Conservation (phyloP, 1,140 invertebrate genomes). For the Atopsyche davidsoni region DNA sequence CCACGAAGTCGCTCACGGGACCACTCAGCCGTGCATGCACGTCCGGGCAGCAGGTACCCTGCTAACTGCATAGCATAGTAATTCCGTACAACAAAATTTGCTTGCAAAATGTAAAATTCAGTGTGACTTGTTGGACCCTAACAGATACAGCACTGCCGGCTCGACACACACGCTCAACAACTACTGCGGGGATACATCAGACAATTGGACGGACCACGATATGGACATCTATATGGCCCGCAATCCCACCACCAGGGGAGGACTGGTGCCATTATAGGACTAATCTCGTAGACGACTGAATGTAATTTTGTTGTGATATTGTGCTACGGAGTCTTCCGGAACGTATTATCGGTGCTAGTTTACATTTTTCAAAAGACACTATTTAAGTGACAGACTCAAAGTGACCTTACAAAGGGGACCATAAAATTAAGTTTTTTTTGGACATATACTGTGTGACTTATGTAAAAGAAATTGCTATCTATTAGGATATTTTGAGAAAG, state of each 20-base stretch:
- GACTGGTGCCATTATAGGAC: slow-evolving; percentile 72
- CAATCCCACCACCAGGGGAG: slow-evolving; percentile 79
- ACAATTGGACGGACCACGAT: slow-evolving; percentile 93
- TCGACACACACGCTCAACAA: slow-evolving; percentile 76
- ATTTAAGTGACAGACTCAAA: not conserved
- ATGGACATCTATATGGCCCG: slow-evolving; percentile 92
- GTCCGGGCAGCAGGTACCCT: slow-evolving; percentile 49
- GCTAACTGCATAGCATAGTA: slow-evolving; percentile 31
- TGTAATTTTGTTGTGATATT: not conserved
- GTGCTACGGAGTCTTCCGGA: not conserved
- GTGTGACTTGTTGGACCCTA: slow-evolving; percentile 30
- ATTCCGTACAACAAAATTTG: slow-evolving; percentile 3
- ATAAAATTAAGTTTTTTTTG: too few relatives aligned
- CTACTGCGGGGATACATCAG: slow-evolving; percentile 67
- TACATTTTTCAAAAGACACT: too few relatives aligned
- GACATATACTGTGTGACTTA: too few relatives aligned
- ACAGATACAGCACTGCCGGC: slow-evolving; percentile 61
- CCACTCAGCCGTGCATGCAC: slow-evolving; percentile 32
- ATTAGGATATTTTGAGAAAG: not conserved
- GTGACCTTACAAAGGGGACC: not conserved
- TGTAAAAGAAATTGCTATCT: too few relatives aligned
- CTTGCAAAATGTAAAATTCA: slow-evolving; percentile 28
- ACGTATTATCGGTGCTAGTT: too few relatives aligned
- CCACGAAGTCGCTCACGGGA: slow-evolving; percentile 58
- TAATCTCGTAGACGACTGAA: slow-evolving; percentile 20